Conservation (phyloP, 2,797 vertebrate species). For the Pygocentrus nattereri region DNA sequence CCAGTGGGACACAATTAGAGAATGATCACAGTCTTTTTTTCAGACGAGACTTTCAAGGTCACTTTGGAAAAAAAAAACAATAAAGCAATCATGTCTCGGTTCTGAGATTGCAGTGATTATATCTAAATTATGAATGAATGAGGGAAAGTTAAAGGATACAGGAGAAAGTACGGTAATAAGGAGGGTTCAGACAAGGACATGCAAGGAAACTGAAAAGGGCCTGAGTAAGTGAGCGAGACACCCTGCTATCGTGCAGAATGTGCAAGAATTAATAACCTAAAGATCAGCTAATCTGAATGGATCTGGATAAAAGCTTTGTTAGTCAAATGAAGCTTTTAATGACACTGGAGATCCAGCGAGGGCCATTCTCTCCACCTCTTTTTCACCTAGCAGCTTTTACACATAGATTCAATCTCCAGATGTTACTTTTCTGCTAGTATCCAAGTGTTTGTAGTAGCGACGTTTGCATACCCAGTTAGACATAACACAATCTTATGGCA, state of each 20-base stretch:
- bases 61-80: not conserved
- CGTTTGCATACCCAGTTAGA: not conserved
- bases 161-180: not conserved
- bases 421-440: not conserved
- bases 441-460: not conserved
- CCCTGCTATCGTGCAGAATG: not conserved
- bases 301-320: conserved; percentile 6
- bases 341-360: not conserved
- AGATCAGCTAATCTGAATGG: not conserved
- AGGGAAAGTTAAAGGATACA: not conserved
- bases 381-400: not conserved
- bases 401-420: not conserved
- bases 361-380: not conserved
- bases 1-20: not conserved
- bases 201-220: too few species aligned
- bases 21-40: not conserved
- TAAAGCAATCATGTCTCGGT: not conserved
- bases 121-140: conserved; percentile 9
- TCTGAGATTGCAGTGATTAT: not conserved
- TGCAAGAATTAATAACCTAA: not conserved
- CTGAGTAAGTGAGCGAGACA: not conserved
- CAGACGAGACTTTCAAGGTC: conserved; percentile 15
- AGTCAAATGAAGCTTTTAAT: not conserved
- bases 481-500: not conserved
- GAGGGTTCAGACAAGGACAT: not conserved